Percentiles rank a stretch among this genome's conserved stretches.
Conservation (phyloP, 2,888 invertebrate genomes). For the Epirrita christyi region DNA sequence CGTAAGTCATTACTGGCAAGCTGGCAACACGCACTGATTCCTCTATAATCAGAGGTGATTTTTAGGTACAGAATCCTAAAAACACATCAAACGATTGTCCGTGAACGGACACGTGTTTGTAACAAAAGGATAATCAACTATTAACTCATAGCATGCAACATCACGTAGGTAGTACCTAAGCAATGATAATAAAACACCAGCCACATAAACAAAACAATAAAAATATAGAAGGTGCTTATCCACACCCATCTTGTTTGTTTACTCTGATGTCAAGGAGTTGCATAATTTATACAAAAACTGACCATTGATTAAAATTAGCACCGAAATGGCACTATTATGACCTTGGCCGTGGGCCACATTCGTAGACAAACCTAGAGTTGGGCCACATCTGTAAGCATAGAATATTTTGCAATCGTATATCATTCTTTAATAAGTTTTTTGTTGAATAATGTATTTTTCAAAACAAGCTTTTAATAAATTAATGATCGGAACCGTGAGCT, state of each 20-base stretch:
- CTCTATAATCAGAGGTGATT: no score
- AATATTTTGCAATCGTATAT: no score
- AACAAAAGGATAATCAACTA: slow-evolving; percentile 23
- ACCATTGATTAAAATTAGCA: neutral
- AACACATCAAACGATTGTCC: neutral
- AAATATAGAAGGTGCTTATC: neutral
- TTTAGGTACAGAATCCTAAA: neutral
- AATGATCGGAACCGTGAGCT: no score
- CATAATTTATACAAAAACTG: slow-evolving; percentile 1
- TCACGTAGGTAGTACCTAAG: neutral
- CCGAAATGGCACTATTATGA: neutral
- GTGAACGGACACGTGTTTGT: slow-evolving; percentile 12
- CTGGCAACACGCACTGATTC: no score
- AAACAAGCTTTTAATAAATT: no score
- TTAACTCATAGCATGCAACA: neutral
- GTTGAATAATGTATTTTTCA: no score
- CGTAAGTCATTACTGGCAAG: no score
- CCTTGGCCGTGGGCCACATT: neutral
- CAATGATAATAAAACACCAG: slow-evolving; percentile 13
- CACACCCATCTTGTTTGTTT: neutral
- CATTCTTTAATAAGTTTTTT: no score
- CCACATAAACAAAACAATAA: slow-evolving; percentile 23
- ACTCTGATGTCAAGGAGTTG: slow-evolving; percentile 1
- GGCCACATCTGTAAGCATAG: no score
- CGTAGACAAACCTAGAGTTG: neutral